phyloP scores from a whole-genome alignment of 2,113 vertebrate species.

The Sitta europaea region DNA sequence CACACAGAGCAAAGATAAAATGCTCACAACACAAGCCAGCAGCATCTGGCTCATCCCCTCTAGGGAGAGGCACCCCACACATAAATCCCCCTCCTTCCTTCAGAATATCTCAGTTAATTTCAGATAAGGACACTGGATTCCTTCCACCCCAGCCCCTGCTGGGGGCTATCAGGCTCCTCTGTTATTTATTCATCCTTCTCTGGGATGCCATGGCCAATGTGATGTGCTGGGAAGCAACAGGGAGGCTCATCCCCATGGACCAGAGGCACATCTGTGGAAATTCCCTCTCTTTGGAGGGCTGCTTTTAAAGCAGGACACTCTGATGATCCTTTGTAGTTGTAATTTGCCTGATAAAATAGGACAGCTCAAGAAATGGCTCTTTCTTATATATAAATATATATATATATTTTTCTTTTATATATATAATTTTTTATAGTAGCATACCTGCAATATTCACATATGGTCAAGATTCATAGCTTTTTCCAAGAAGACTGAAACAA shows the following conservation, averaged over 20 bases:
- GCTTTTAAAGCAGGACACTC: background rate
- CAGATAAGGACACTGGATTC: background rate
- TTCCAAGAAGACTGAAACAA: background rate
- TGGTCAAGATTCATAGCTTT: background rate
- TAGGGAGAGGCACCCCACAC: background rate
- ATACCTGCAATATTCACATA: background rate
- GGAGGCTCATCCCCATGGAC: background rate
- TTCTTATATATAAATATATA: background rate
- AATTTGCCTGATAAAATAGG: background rate
- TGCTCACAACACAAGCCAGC: background rate
- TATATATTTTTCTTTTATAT: background rate
- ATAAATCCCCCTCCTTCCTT: background rate
- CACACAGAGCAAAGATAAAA: background rate
- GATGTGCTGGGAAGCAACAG: background rate
- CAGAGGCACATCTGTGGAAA: background rate
- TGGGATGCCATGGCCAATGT: background rate
- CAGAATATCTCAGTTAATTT: background rate
- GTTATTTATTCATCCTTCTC: background rate
- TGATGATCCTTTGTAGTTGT: background rate
- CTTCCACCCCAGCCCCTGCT: background rate
- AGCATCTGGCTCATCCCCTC: background rate
- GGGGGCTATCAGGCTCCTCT: background rate
- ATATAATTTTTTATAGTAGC: background rate
- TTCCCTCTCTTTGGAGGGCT: constrained; percentile 6
- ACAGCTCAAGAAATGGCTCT: background rate